These are phyloP conservation scores for Ptychoptera contaminata DNA, from an alignment of 2,888 invertebrate genomes.

Conservation along the genomic window DNA sequence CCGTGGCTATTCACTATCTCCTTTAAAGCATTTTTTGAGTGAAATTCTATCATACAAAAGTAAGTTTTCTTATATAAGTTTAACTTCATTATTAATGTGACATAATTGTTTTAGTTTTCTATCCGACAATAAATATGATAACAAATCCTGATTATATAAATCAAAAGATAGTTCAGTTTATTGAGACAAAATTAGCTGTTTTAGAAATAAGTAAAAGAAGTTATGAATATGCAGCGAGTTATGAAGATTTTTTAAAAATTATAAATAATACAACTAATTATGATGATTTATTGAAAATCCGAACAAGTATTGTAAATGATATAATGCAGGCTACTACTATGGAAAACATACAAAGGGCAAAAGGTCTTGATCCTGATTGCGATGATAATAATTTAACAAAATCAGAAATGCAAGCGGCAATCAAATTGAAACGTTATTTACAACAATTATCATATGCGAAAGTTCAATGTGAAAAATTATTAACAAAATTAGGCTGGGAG, in stretches of 20 bases:
- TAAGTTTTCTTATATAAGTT: slow-evolving; percentile 26
- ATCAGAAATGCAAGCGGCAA: slow-evolving; percentile 63
- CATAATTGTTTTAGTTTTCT: slow-evolving; percentile 32
- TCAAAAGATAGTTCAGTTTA: slow-evolving; percentile 66
- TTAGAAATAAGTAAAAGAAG: slow-evolving; percentile 65
- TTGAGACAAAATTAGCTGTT: slow-evolving; percentile 64
- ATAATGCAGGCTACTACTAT: slow-evolving; percentile 88
- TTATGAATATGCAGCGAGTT: slow-evolving; percentile 76
- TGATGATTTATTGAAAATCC: slow-evolving; percentile 68
- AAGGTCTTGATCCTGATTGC: slow-evolving; percentile 39
- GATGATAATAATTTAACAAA: slow-evolving; percentile 40
- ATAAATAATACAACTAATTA: slow-evolving; percentile 67
- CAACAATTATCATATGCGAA: slow-evolving; percentile 69
- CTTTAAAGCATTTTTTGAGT: slow-evolving; percentile 61
- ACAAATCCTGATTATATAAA: slow-evolving; percentile 88
- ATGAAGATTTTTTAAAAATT: slow-evolving; percentile 74
- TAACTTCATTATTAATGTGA: slow-evolving; percentile 1
- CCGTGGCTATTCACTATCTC: slow-evolving; percentile 60
- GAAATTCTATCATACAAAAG: slow-evolving; percentile 76
- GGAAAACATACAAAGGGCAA: slow-evolving; percentile 74
- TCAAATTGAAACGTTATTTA: slow-evolving; percentile 70
- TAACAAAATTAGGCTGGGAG: slow-evolving; percentile 61
- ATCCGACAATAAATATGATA: slow-evolving; percentile 66
- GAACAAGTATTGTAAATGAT: slow-evolving; percentile 76
- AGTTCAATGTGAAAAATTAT: slow-evolving; percentile 60